Evolutionary conservation across 2,888 invertebrate species (phyloP).

Genomic region (Neuroscelio doddi): DNA sequence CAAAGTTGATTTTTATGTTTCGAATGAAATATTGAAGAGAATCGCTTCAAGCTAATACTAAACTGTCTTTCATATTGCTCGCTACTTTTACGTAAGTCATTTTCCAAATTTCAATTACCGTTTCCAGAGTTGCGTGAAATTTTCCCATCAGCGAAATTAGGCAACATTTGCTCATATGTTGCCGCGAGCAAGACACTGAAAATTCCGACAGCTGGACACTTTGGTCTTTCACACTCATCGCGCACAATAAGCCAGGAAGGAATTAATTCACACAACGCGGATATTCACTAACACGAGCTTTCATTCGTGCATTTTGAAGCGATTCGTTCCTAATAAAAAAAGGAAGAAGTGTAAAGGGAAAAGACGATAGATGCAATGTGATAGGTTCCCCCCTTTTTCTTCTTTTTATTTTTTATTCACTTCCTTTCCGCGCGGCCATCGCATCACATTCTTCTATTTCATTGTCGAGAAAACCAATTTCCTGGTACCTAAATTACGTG

Average conservation of each 20-base stretch:
- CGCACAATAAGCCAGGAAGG: conserved; percentile 38
- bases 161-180: conserved; percentile 38
- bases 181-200: conserved; percentile 34
- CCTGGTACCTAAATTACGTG: conserved; percentile 72
- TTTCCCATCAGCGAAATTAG: conserved; percentile 35
- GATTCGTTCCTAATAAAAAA: conserved; percentile 31
- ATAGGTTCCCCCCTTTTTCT: conserved; percentile 38
- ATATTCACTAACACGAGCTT: conserved; percentile 32
- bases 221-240: conserved; percentile 36
- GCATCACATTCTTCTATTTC: conserved; percentile 72
- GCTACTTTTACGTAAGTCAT: conserved; percentile 12
- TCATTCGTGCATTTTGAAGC: conserved; percentile 37
- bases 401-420: conserved; percentile 40
- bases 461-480: conserved; percentile 73
- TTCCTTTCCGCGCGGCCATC: conserved; percentile 51
- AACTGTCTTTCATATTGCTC: conserved; percentile 6
- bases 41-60: too few species aligned
- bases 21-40: too few species aligned
- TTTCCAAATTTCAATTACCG: conserved; percentile 29
- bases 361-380: conserved; percentile 26
- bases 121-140: conserved; percentile 17
- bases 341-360: conserved; percentile 9
- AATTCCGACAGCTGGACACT: conserved; percentile 44
- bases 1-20: too few species aligned
- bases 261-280: conserved; percentile 39